phyloP scores from a whole-genome alignment of 23 tunicate species.

The Halocynthia roretzi region DNA sequence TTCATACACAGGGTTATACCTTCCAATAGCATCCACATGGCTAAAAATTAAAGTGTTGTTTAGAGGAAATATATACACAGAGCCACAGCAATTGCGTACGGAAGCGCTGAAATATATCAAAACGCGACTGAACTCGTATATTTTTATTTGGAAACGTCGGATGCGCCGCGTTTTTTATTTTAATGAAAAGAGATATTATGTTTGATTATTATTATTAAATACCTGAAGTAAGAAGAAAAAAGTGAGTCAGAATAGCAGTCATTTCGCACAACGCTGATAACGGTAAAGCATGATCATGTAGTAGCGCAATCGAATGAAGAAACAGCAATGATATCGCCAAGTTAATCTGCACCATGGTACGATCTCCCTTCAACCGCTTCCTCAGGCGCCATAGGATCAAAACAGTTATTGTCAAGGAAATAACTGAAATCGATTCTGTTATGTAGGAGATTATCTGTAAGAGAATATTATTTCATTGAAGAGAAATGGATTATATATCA shows the following conservation, averaged over 20 bases:
- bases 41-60: constrained; percentile 1
- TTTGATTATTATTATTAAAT: too few relatives aligned
- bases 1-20: constrained; percentile 32
- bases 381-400: constrained; percentile 17
- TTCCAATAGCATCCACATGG: constrained; percentile 39
- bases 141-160: too few relatives aligned
- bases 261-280: constrained; percentile 20
- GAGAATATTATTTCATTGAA: too few relatives aligned
- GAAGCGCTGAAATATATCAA: too few relatives aligned
- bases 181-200: too few relatives aligned
- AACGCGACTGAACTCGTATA: too few relatives aligned
- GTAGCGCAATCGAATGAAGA: constrained; percentile 21
- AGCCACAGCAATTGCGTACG: too few relatives aligned
- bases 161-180: too few relatives aligned
- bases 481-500: too few relatives aligned
- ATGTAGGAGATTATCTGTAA: constrained; percentile 21
- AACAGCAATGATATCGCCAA: constrained; percentile 32
- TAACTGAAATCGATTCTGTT: constrained; percentile 18
- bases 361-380: constrained; percentile 16
- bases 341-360: constrained; percentile 48
- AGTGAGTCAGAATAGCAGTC: constrained; percentile 26
- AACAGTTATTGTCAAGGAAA: constrained; percentile 18
- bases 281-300: constrained; percentile 32
- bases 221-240: constrained; percentile 40
- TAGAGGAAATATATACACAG: too few relatives aligned